phyloP scores from a whole-genome alignment of 2,888 invertebrate genomes.

The Pteria penguin region DNA sequence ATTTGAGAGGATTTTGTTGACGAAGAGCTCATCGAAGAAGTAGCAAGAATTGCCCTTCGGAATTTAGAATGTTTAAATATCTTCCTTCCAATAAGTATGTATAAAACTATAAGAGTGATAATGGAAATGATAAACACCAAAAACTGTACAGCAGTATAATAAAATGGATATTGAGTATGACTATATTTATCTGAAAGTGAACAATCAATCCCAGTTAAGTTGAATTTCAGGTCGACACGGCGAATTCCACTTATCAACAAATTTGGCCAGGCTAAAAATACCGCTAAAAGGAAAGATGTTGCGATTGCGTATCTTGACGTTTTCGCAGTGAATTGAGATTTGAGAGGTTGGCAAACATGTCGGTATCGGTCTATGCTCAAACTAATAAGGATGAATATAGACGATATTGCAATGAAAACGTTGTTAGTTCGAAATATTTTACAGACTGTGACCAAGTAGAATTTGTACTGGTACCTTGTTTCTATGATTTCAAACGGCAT shows the following conservation, averaged over 20 bases:
- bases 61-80: conserved; percentile 28
- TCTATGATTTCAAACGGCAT: conserved; percentile 43
- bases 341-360: conserved; percentile 34
- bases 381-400: conserved; percentile 33
- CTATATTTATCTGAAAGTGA: conserved; percentile 29
- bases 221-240: conserved; percentile 23
- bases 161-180: conserved; percentile 25
- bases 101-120: conserved; percentile 31
- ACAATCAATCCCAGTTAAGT: conserved; percentile 41
- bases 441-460: conserved; percentile 27
- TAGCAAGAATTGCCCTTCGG: conserved; percentile 1
- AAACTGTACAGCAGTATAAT: conserved; percentile 22
- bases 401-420: conserved; percentile 25
- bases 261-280: conserved; percentile 33
- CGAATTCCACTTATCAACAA: conserved; percentile 28
- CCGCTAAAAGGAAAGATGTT: background rate
- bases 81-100: conserved; percentile 30
- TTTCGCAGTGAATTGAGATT: conserved; percentile 23
- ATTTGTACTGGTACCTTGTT: conserved; percentile 39
- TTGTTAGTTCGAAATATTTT: conserved; percentile 39
- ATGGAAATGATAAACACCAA: conserved; percentile 34
- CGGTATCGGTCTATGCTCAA: conserved; percentile 31
- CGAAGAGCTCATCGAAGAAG: background rate
- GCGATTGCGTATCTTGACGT: conserved; percentile 9
- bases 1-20: background rate